Conservation (phyloP, 1,140 invertebrate species). For the Vanessa tameamea region DNA sequence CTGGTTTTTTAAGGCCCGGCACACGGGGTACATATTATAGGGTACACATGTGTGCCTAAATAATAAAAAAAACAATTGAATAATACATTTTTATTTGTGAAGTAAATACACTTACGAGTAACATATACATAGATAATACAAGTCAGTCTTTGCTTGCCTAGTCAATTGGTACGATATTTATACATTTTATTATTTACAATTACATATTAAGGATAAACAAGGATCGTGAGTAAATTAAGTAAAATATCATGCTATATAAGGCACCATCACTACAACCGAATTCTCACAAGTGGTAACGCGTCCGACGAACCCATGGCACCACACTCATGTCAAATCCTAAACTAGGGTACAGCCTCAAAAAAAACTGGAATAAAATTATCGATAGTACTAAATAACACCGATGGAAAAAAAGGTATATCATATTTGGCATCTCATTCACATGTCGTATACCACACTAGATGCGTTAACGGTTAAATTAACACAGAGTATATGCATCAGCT, state of each 20-base stretch:
- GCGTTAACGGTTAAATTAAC: slow-evolving; percentile 58
- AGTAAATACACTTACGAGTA: slow-evolving; percentile 69
- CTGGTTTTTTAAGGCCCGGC: too few species aligned
- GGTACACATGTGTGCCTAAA: too few species aligned
- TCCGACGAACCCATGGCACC: slow-evolving; percentile 51
- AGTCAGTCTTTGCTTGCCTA: slow-evolving; percentile 80
- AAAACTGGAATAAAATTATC: slow-evolving; percentile 54
- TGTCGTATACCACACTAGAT: slow-evolving; percentile 57
- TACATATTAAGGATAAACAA: slow-evolving; percentile 38
- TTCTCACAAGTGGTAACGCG: slow-evolving; percentile 45
- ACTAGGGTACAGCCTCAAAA: slow-evolving; percentile 18
- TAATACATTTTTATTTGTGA: slow-evolving; percentile 67
- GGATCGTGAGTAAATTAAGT: slow-evolving; percentile 35
- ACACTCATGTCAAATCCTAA: slow-evolving; percentile 27
- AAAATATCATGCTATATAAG: slow-evolving; percentile 40
- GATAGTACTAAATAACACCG: slow-evolving; percentile 14
- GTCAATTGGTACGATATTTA: slow-evolving; percentile 63
- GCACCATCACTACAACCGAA: slow-evolving; percentile 46
- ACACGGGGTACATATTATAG: too few species aligned
- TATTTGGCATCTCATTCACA: slow-evolving; percentile 75
- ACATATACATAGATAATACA: slow-evolving; percentile 64
- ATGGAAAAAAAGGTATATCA: slow-evolving; percentile 47
- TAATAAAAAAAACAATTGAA: slow-evolving; percentile 48
- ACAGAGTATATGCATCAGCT: slow-evolving; percentile 54
- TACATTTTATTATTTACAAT: slow-evolving; percentile 47